Percentiles rank a stretch among this genome's conserved stretches.
These are phyloP conservation scores for Metridium senile DNA, from an alignment of 92 coral and sea anemone species.

Conservation along the genomic window DNA sequence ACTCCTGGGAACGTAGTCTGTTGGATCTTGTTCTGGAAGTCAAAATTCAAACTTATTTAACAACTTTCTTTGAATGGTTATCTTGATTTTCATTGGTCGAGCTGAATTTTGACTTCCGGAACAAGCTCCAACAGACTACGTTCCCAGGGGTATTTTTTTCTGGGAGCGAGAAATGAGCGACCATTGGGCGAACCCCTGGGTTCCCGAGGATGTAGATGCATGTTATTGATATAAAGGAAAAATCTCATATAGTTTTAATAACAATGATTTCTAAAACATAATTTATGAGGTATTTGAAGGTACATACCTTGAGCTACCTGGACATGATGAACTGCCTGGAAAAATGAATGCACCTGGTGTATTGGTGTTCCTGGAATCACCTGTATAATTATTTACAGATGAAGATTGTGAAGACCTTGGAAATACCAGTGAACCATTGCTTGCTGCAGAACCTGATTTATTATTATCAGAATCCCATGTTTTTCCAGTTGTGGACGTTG, in stretches of 20 bases:
- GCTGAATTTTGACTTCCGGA: too few species aligned
- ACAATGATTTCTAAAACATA: too few species aligned
- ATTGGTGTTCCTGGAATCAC: not conserved
- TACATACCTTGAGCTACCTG: constrained; percentile 29
- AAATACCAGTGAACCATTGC: constrained; percentile 13
- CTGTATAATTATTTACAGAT: not conserved
- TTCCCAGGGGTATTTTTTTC: too few species aligned
- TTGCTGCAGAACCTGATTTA: not conserved
- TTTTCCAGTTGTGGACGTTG: not conserved
- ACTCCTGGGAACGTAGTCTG: too few species aligned
- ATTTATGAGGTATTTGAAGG: too few species aligned
- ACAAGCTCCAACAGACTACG: too few species aligned
- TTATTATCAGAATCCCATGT: not conserved
- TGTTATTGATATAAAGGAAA: not conserved
- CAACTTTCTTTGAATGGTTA: too few species aligned
- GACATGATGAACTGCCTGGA: constrained; percentile 11
- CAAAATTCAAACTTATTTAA: too few species aligned
- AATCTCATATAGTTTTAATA: too few species aligned
- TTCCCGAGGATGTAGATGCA: not conserved
- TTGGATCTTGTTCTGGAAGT: too few species aligned
- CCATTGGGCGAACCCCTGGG: not conserved
- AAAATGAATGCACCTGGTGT: constrained; percentile 7
- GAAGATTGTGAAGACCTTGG: constrained; percentile 11
- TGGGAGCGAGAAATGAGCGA: too few species aligned
- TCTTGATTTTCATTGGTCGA: too few species aligned